Evolutionary conservation across 2,888 invertebrate genomes (phyloP).

Genomic region (Apotomis turbidana): DNA sequence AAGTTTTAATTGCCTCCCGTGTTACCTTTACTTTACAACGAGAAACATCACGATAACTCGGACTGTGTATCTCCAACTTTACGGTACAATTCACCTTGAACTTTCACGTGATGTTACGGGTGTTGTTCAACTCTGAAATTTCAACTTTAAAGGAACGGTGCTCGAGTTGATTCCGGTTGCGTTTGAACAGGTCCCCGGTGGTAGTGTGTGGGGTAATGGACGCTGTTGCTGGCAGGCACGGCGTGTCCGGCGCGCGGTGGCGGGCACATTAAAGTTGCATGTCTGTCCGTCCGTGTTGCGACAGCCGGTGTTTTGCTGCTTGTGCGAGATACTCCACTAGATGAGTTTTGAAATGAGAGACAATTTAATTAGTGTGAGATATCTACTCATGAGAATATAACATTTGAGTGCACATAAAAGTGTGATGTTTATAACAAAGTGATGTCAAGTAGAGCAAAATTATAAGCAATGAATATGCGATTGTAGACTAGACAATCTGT

Average conservation of each 20-base stretch:
- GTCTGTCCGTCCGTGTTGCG: conserved; percentile 5
- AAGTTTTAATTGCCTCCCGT: conserved; percentile 27
- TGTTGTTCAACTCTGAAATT: conserved; percentile 4
- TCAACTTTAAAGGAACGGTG: not conserved
- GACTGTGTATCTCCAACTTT: not conserved
- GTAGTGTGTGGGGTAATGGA: conserved; percentile 8
- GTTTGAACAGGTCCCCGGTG: conserved; percentile 13
- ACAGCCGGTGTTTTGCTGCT: not conserved
- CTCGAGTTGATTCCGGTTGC: conserved; percentile 1
- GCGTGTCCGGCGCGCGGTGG: conserved; percentile 2
- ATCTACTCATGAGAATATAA: not conserved
- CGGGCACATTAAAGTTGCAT: conserved; percentile 5
- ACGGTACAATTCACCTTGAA: conserved; percentile 1
- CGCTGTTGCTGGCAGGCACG: not conserved
- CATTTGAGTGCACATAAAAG: not conserved
- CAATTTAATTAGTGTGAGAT: not conserved
- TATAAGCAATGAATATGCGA: too few relatives aligned
- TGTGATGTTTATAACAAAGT: too few relatives aligned
- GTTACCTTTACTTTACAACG: conserved; percentile 7
- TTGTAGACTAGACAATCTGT: too few relatives aligned
- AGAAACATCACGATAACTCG: not conserved
- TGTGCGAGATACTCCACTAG: not conserved
- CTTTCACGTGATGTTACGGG: too few relatives aligned
- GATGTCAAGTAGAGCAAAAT: too few relatives aligned
- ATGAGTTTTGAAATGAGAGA: conserved; percentile 3